Percentiles rank a stretch among this genome's conserved stretches.
phyloP scores from a whole-genome alignment of 2,888 invertebrate genomes.

The Tipula confusa region DNA sequence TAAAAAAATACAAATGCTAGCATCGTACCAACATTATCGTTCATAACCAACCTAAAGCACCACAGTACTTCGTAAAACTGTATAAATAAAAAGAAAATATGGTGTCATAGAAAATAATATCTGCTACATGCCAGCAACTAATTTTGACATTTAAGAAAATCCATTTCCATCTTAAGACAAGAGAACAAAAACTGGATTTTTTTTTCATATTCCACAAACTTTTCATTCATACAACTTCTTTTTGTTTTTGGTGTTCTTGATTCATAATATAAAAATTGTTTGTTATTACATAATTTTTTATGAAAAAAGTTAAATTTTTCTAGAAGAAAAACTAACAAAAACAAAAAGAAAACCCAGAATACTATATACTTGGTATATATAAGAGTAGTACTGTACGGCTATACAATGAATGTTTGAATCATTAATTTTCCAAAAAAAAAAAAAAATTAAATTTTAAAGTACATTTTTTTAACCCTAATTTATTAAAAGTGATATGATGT shows the following conservation, averaged over 20 bases:
- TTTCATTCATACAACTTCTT: background rate
- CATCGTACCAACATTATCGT: too few species aligned
- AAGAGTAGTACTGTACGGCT: background rate
- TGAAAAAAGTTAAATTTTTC: background rate
- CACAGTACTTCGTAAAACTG: background rate
- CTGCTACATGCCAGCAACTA: background rate
- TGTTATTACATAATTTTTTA: background rate
- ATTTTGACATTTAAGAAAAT: constrained; percentile 20
- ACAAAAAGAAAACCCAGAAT: background rate
- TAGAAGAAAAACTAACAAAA: background rate
- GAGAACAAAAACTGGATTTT: background rate
- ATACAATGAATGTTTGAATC: background rate
- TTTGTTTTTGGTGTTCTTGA: background rate
- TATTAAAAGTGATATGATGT: constrained; percentile 25
- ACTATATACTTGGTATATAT: background rate
- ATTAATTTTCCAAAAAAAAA: background rate
- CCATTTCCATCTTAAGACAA: background rate
- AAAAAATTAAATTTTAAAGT: background rate
- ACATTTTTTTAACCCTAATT: background rate
- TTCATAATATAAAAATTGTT: background rate
- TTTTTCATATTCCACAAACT: background rate
- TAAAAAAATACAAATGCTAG: too few species aligned
- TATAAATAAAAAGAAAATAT: background rate
- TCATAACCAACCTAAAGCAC: too few species aligned
- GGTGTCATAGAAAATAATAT: background rate